Evolutionary conservation across 2,888 invertebrate species (phyloP).

Genomic region (Leistus spinibarbis): DNA sequence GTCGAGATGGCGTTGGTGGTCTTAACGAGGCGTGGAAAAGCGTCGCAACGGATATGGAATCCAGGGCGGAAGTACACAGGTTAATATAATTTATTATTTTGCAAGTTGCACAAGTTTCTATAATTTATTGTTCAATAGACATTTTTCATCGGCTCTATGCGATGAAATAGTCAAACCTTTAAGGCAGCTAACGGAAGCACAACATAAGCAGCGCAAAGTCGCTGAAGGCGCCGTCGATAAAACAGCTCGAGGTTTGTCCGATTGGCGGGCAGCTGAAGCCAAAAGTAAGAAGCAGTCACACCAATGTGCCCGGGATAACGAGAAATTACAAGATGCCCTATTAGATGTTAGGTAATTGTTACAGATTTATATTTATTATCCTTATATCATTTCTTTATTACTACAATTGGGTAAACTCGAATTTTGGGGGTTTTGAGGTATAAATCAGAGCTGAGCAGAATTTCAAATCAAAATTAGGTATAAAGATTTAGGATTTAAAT

Average conservation of each 20-base stretch:
- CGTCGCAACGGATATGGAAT: conserved; percentile 90
- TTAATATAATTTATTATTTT: conserved; percentile 44
- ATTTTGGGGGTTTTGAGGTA: too few relatives aligned
- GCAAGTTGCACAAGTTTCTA: background rate
- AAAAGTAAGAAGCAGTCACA: conserved; percentile 91
- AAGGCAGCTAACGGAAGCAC: conserved; percentile 72
- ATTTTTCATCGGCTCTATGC: conserved; percentile 76
- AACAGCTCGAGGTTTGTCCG: conserved; percentile 77
- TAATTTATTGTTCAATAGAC: conserved; percentile 60
- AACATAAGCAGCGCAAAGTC: conserved; percentile 73
- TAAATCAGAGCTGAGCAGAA: too few relatives aligned
- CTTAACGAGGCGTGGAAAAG: conserved; percentile 91
- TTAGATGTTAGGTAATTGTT: conserved; percentile 60
- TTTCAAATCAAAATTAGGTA: too few relatives aligned
- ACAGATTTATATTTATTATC: conserved; percentile 46
- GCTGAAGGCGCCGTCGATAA: conserved; percentile 85
- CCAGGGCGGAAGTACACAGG: conserved; percentile 88
- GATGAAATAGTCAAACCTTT: conserved; percentile 92
- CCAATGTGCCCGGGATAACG: conserved; percentile 85
- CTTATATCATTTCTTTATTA: too few relatives aligned
- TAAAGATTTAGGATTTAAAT: too few relatives aligned
- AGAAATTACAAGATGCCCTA: conserved; percentile 84
- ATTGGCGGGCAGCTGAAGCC: conserved; percentile 85
- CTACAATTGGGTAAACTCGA: too few relatives aligned
- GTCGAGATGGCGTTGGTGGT: conserved; percentile 76